These are phyloP conservation scores for Pseudoatta argentina DNA, from an alignment of 1,140 invertebrate genomes.

Conservation along the genomic window DNA sequence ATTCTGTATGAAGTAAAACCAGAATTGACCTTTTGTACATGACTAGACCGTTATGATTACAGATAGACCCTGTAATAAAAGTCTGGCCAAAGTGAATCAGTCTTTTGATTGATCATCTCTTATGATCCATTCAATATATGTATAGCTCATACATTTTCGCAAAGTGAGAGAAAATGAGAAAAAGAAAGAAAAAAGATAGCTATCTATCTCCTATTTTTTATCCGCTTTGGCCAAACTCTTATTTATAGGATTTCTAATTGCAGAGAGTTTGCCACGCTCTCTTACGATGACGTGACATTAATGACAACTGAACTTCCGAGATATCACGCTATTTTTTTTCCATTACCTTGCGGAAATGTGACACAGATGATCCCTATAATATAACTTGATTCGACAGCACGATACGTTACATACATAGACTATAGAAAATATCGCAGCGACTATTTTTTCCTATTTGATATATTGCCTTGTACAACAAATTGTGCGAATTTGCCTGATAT, in stretches of 20 bases:
- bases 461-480: slow-evolving; percentile 67
- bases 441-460: slow-evolving; percentile 42
- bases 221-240: too few relatives aligned
- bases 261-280: slow-evolving; percentile 18
- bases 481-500: slow-evolving; percentile 74
- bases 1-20: slow-evolving; percentile 64
- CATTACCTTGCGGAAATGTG: slow-evolving; percentile 14
- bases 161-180: too few relatives aligned
- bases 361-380: neutral
- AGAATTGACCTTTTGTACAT: slow-evolving; percentile 66
- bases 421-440: slow-evolving; percentile 64
- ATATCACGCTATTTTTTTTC: neutral
- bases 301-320: slow-evolving; percentile 19
- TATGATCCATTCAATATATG: too few relatives aligned
- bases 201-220: too few relatives aligned
- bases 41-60: slow-evolving; percentile 51
- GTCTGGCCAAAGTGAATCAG: too few relatives aligned
- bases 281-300: slow-evolving; percentile 18
- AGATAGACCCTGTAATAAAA: neutral
- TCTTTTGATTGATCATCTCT: too few relatives aligned
- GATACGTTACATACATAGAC: slow-evolving; percentile 26
- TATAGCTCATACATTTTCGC: too few relatives aligned
- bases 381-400: slow-evolving; percentile 12
- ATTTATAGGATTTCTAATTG: too few relatives aligned
- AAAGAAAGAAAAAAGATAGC: too few relatives aligned